A percentile compares a stretch with the other conserved stretches of the same genome.
Conservation (phyloP, 2,888 invertebrate species). For the Cerastis leucographa region DNA sequence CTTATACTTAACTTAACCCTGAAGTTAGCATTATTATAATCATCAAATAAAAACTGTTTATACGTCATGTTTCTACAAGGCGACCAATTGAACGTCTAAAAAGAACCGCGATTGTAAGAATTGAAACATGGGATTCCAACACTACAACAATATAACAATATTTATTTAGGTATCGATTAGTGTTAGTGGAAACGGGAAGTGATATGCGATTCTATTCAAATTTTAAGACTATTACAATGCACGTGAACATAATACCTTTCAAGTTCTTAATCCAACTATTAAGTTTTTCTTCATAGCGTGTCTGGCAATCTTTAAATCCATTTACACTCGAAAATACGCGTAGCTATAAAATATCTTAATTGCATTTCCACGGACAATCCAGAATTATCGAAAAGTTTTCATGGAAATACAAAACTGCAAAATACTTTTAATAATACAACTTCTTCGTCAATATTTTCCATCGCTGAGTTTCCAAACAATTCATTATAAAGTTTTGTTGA, state of each 20-base stretch:
- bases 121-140: no score
- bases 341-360: slow-evolving; percentile 1
- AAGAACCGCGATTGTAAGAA: no score
- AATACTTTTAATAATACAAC: not conserved
- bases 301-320: not conserved
- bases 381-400: not conserved
- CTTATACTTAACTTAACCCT: no score
- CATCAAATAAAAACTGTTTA: no score
- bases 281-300: not conserved
- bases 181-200: no score
- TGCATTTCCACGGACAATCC: not conserved
- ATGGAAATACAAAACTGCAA: not conserved
- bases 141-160: no score
- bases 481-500: slow-evolving; percentile 16
- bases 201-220: no score
- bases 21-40: no score
- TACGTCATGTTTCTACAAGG: no score
- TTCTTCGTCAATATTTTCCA: not conserved
- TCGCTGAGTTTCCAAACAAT: slow-evolving; percentile 11
- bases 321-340: not conserved
- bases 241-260: not conserved
- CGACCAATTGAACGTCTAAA: no score
- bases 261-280: not conserved
- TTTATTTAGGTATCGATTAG: no score
- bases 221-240: not conserved